Evolutionary conservation across 2,113 vertebrate species (phyloP), one percentile per base, ranked within the genome.

Genomic region (Parotia lawesii): DNA sequence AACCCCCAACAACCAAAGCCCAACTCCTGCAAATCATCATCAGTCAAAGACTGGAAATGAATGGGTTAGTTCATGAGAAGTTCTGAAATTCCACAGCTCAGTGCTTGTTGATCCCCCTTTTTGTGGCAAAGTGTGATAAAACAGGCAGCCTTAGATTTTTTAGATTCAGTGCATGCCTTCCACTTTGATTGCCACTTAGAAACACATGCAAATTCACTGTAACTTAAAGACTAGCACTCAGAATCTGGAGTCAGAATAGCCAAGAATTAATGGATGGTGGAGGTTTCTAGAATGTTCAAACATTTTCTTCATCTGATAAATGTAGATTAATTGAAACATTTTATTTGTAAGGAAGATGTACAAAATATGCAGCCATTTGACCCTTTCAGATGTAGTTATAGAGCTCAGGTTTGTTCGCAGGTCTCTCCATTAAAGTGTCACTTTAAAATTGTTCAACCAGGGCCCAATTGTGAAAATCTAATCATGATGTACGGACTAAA

Each of bases 1-100:
- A 29, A 3, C 0, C 3, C 35, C 33, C 5, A 62, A 31, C 8
- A 37, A 16, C 1, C 10, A 69, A 62, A 62, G 33, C 12, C 2
- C 12, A 66, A 44, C 7, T 4, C 6, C 7, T 4, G 0, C 8
- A 67, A 84, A 17, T 3, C 5, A 60, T 27, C 12, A 75, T 16
- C 13, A 48, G 23, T 48, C 12, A 82, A 79, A 27, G 10, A n/a
- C 16, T 16, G 62, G 58, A 92, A 89, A 79, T n/a, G 0, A 65
- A 37, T 29, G 4, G 23, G 10, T 37, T 67, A n/a, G 4, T 16
- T 72, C 31, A 64, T 58, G 5, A 38, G 64, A 79, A 83, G 25
- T n/a, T 15, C 11, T 37, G 22, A 64, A 76, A 64, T 72, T 22
- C 28, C 25, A 50, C 22, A 64, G 6, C 4, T 50, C 33, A 60